Conservation (phyloP, 2,113 vertebrate species). For the Cyprinodon brontotheroides region DNA sequence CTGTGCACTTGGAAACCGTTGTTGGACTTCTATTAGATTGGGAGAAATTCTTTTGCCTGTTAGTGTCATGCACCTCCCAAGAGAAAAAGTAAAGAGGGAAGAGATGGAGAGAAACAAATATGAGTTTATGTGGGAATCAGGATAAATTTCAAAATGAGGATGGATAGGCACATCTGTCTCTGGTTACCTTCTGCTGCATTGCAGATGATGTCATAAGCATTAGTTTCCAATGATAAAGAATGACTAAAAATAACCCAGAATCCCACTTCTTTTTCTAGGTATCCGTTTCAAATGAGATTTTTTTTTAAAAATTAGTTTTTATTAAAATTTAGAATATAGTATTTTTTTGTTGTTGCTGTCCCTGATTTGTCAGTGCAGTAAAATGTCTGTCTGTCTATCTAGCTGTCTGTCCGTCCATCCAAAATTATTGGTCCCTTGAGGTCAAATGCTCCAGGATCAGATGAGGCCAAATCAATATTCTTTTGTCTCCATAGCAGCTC, state of each 20-base stretch:
- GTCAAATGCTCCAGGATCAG: not conserved
- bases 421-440: too few relatives aligned
- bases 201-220: slow-evolving; percentile 20
- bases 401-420: not conserved
- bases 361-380: not conserved
- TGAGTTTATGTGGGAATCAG: not conserved
- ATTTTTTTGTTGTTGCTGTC: too few relatives aligned
- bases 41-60: slow-evolving; percentile 62
- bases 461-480: not conserved
- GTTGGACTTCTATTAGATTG: slow-evolving; percentile 41
- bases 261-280: slow-evolving; percentile 1
- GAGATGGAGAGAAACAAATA: slow-evolving; percentile 1
- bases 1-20: slow-evolving; percentile 57
- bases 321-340: too few relatives aligned
- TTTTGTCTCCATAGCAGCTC: not conserved
- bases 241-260: not conserved
- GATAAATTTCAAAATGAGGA: slow-evolving; percentile 28
- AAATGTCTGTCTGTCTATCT: not conserved
- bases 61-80: slow-evolving; percentile 40
- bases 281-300: not conserved
- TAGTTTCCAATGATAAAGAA: slow-evolving; percentile 24
- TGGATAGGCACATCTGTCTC: slow-evolving; percentile 57
- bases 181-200: slow-evolving; percentile 40
- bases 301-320: too few relatives aligned
- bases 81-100: slow-evolving; percentile 10